These are phyloP conservation scores for Esox lucius DNA, from an alignment of 2,797 vertebrate species.

Conservation along the genomic window DNA sequence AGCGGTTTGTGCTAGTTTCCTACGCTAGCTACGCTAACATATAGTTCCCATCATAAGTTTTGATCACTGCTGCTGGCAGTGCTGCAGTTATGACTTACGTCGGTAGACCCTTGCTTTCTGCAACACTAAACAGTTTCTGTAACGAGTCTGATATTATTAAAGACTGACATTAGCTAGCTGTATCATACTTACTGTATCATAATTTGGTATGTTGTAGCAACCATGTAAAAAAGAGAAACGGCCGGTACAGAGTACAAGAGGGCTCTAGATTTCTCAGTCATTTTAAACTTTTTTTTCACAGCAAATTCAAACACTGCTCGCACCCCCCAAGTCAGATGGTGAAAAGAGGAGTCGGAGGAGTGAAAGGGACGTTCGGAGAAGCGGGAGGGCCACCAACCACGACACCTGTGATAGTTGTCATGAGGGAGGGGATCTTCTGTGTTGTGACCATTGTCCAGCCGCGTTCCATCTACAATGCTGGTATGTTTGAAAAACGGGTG, in stretches of 20 bases:
- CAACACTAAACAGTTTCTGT: too few species aligned
- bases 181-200: background rate
- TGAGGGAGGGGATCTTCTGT: constrained; percentile 94
- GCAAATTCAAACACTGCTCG: constrained; percentile 97
- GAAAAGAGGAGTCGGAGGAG: constrained; percentile 91
- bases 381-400: constrained; percentile 94
- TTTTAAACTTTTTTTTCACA: constrained; percentile 55
- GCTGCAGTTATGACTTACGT: too few species aligned
- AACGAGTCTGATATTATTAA: too few species aligned
- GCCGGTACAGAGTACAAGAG: background rate
- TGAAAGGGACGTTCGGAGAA: constrained; percentile 90
- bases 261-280: background rate
- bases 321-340: constrained; percentile 92
- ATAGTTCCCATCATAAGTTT: too few species aligned
- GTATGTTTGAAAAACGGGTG: constrained; percentile 60
- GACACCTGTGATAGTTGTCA: constrained; percentile 98
- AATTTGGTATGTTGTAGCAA: background rate
- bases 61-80: too few species aligned
- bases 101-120: too few species aligned
- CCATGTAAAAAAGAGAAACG: background rate
- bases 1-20: too few species aligned
- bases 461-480: constrained; percentile 98
- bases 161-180: background rate
- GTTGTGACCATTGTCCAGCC: constrained; percentile 96
- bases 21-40: too few species aligned